Conservation (phyloP, 2,888 invertebrate genomes). For the Ditylenchus weischeri region DNA sequence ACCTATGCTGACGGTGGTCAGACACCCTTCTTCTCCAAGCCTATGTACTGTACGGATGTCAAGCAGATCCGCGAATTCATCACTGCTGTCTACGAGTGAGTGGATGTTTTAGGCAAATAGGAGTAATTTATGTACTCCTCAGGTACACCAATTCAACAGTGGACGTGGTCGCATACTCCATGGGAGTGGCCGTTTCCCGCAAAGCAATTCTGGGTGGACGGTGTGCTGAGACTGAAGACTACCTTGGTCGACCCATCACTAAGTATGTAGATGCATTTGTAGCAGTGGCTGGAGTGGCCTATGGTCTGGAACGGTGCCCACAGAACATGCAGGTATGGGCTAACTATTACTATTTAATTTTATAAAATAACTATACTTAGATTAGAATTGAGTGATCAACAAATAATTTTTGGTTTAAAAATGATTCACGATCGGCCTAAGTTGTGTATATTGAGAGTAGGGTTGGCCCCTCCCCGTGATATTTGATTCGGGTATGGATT, state of each 20-base stretch:
- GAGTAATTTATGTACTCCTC: not conserved
- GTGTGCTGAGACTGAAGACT: constrained; percentile 55
- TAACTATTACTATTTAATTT: too few relatives aligned
- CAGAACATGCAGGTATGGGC: not conserved
- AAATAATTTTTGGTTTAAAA: too few relatives aligned
- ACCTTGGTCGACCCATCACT: constrained; percentile 50
- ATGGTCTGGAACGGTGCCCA: constrained; percentile 34
- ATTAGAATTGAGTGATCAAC: too few relatives aligned
- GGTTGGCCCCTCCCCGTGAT: too few relatives aligned
- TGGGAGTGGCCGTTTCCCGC: constrained; percentile 52
- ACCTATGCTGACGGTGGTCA: constrained; percentile 46
- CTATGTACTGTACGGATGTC: constrained; percentile 49
- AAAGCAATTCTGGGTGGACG: constrained; percentile 56
- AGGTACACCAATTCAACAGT: constrained; percentile 46
- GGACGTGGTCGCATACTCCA: constrained; percentile 54
- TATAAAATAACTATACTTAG: too few relatives aligned
- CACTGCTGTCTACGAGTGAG: constrained; percentile 41
- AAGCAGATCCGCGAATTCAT: constrained; percentile 47
- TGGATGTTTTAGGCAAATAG: not conserved
- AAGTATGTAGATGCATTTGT: constrained; percentile 46
- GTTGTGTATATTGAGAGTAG: too few relatives aligned
- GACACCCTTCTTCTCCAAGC: constrained; percentile 34
- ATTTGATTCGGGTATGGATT: too few relatives aligned
- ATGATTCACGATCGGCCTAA: too few relatives aligned
- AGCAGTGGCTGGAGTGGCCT: constrained; percentile 49